These are phyloP conservation scores for Ceraclea dissimilis DNA, from an alignment of 2,888 invertebrate species.

Conservation along the genomic window DNA sequence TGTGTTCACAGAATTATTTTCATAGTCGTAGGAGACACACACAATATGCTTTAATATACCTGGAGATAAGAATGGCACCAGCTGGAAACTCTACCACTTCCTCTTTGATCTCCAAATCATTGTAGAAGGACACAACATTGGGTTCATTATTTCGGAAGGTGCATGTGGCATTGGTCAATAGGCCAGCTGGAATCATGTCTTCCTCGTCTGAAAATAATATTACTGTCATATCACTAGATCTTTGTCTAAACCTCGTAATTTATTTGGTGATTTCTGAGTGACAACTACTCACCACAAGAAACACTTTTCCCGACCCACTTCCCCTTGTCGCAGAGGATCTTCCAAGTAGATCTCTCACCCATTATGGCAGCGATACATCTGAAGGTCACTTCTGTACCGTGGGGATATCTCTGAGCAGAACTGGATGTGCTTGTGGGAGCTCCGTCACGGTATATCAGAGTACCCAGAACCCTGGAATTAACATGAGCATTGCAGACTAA, in stretches of 20 bases:
- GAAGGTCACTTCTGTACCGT: conserved; percentile 76
- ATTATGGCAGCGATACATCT: conserved; percentile 75
- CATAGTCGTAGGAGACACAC: too few relatives aligned
- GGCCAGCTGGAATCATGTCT: conserved; percentile 42
- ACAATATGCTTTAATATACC: conserved; percentile 38
- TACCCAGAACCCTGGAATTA: conserved; percentile 60
- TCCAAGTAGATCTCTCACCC: conserved; percentile 79
- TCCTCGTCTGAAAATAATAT: conserved; percentile 38
- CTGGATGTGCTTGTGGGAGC: conserved; percentile 57
- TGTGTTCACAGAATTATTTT: too few relatives aligned
- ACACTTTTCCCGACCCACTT: conserved; percentile 76
- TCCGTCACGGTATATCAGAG: conserved; percentile 67
- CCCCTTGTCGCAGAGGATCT: conserved; percentile 76
- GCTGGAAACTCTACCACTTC: conserved; percentile 71
- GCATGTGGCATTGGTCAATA: conserved; percentile 64
- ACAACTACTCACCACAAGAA: conserved; percentile 58
- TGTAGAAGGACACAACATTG: conserved; percentile 73
- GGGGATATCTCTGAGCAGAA: conserved; percentile 63
- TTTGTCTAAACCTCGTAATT: too few relatives aligned
- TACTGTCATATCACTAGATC: too few relatives aligned
- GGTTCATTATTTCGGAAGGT: conserved; percentile 69
- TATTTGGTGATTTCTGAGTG: not conserved
- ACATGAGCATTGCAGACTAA: not conserved
- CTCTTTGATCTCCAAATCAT: conserved; percentile 69
- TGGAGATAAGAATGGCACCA: conserved; percentile 59